Conservation (phyloP, 2,797 vertebrate species). For the Anomalospiza imberbis region DNA sequence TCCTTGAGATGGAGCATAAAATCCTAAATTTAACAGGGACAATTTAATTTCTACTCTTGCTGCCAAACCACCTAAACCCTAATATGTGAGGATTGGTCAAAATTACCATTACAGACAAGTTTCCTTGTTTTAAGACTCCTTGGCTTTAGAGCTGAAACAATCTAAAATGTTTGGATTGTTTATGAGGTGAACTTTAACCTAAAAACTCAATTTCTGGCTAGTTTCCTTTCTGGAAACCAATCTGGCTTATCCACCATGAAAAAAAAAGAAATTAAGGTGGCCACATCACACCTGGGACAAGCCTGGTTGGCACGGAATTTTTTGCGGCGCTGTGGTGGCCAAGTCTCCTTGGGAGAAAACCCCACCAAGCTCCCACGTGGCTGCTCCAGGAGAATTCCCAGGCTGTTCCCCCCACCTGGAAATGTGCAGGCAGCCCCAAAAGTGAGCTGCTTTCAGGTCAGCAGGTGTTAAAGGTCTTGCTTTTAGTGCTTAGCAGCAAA, state of each 20-base stretch:
- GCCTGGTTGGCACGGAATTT: not conserved
- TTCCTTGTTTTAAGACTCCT: constrained; percentile 26
- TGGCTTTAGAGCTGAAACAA: constrained; percentile 43
- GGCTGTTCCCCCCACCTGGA: not conserved
- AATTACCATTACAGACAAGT: constrained; percentile 29
- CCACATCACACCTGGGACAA: not conserved
- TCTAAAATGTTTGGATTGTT: not conserved
- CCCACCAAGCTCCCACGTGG: not conserved
- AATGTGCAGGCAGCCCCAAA: not conserved
- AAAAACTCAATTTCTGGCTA: not conserved
- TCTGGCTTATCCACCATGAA: not conserved
- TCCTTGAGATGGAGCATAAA: not conserved
- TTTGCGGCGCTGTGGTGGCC: not conserved
- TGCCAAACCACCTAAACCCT: constrained; percentile 27
- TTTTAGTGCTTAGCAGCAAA: not conserved
- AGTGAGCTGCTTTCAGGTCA: not conserved
- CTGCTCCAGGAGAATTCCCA: not conserved
- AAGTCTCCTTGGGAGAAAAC: not conserved
- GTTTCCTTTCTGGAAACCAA: not conserved
- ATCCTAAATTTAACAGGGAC: not conserved
- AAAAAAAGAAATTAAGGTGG: not conserved
- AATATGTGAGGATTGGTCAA: constrained; percentile 27
- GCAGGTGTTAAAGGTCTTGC: not conserved
- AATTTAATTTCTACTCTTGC: constrained; percentile 37
- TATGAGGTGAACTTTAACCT: constrained; percentile 26